phyloP scores from a whole-genome alignment of 1,140 invertebrate species.

The Trichonephila clavata region DNA sequence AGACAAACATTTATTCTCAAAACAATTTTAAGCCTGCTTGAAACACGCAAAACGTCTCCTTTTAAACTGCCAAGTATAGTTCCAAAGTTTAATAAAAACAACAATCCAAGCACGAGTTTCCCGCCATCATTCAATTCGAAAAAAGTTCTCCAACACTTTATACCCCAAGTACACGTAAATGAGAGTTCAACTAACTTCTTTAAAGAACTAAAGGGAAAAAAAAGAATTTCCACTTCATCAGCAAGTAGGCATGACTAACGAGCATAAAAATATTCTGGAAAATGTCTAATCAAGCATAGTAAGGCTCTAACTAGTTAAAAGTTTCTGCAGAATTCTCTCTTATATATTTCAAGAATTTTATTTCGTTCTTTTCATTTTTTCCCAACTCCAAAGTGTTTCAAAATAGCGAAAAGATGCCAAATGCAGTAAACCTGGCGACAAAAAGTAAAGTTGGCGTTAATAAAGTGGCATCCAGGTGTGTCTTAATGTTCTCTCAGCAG shows the following conservation, averaged over 20 bases:
- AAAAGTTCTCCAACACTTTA: too few relatives aligned
- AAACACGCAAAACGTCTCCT: too few relatives aligned
- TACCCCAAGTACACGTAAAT: neutral
- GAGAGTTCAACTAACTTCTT: neutral
- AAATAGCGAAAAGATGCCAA: conserved; percentile 42
- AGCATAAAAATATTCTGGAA: neutral
- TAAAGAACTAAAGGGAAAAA: neutral
- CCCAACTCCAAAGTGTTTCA: too few relatives aligned
- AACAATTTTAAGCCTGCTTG: too few relatives aligned
- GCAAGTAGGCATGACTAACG: neutral
- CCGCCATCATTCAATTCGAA: too few relatives aligned
- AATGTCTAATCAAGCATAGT: neutral
- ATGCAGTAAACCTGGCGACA: conserved; percentile 20
- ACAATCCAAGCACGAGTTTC: too few relatives aligned
- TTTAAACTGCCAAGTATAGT: too few relatives aligned
- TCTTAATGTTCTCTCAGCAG: conserved; percentile 64
- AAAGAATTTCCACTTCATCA: neutral
- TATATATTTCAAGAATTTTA: too few relatives aligned
- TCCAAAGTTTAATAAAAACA: too few relatives aligned
- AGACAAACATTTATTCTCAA: too few relatives aligned
- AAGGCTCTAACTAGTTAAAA: neutral
- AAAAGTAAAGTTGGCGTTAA: conserved; percentile 41
- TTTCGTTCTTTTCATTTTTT: too few relatives aligned
- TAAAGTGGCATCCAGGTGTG: conserved; percentile 69
- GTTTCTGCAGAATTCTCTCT: neutral